A percentile compares a stretch with the other conserved stretches of the same genome.
phyloP scores from a whole-genome alignment of 2,113 vertebrate species.

The Tachuris rubrigastra region DNA sequence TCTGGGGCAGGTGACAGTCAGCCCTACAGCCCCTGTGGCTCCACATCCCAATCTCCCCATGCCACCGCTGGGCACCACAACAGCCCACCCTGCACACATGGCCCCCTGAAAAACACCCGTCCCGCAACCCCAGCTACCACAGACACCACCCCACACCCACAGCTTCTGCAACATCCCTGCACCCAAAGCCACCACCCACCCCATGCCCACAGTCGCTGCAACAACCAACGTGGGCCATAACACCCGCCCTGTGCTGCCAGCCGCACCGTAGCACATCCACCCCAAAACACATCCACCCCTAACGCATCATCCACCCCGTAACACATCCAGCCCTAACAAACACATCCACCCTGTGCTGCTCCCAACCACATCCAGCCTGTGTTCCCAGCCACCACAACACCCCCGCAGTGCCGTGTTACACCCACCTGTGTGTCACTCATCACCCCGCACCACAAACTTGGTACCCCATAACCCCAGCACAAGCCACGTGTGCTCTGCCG shows the following conservation, averaged over 20 bases:
- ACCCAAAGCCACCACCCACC: neutral
- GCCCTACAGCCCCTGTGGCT: neutral
- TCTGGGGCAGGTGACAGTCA: neutral
- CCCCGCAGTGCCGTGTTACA: fast-evolving
- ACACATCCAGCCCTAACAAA: neutral
- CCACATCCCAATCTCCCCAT: fast-evolving
- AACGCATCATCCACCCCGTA: neutral
- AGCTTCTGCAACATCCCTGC: neutral
- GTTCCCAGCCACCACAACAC: neutral
- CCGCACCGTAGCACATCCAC: neutral
- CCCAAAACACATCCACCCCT: neutral
- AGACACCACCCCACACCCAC: neutral
- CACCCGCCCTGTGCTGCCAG: fast-evolving
- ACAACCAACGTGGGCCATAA: fast-evolving
- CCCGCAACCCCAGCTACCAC: neutral
- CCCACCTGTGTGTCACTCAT: neutral
- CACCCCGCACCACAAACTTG: fast-evolving
- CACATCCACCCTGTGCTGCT: neutral
- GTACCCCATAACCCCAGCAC: fast-evolving
- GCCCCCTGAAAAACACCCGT: fast-evolving
- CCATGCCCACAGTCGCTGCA: neutral
- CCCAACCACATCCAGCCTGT: fast-evolving
- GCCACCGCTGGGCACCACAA: fast-evolving
- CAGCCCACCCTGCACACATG: neutral
- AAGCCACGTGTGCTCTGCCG: neutral